Evolutionary conservation across 2,888 invertebrate genomes (phyloP).

Genomic region (Odontomyia ornata): DNA sequence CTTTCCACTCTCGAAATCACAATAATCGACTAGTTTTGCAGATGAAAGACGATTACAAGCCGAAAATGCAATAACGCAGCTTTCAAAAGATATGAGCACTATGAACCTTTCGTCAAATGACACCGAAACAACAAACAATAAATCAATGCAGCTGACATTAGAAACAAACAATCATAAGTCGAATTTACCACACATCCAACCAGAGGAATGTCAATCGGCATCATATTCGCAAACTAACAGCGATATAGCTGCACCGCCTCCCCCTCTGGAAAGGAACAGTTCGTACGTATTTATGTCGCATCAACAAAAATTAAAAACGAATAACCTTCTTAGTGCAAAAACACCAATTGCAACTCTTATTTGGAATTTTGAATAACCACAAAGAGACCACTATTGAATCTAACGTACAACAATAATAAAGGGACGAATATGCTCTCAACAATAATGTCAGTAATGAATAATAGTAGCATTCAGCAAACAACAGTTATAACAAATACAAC

Average conservation of each 20-base stretch:
- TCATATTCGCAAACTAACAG: slow-evolving; percentile 53
- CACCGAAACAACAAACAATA: not conserved
- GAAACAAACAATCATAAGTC: slow-evolving; percentile 7
- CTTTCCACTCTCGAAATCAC: slow-evolving; percentile 63
- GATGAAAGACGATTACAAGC: no score
- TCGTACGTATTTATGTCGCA: slow-evolving; percentile 88
- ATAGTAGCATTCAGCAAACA: no score
- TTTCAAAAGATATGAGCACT: slow-evolving; percentile 59
- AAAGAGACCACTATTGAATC: slow-evolving; percentile 8
- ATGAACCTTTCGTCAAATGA: slow-evolving; percentile 53
- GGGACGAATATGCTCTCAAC: slow-evolving; percentile 53
- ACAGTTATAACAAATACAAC: not conserved
- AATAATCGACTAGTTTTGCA: slow-evolving; percentile 62
- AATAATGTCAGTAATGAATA: slow-evolving; percentile 45
- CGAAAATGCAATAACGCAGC: no score
- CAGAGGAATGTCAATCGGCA: slow-evolving; percentile 28
- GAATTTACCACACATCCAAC: not conserved
- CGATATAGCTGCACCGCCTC: slow-evolving; percentile 66
- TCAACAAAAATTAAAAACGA: slow-evolving; percentile 60
- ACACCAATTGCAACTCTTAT: slow-evolving; percentile 19
- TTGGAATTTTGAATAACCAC: not conserved
- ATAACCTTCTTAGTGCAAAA: slow-evolving; percentile 13
- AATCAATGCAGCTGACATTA: not conserved
- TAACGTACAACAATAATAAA: slow-evolving; percentile 23
- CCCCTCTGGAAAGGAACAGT: slow-evolving; percentile 88